Conservation (phyloP, 1,140 invertebrate species). For the Anastrepha obliqua region DNA sequence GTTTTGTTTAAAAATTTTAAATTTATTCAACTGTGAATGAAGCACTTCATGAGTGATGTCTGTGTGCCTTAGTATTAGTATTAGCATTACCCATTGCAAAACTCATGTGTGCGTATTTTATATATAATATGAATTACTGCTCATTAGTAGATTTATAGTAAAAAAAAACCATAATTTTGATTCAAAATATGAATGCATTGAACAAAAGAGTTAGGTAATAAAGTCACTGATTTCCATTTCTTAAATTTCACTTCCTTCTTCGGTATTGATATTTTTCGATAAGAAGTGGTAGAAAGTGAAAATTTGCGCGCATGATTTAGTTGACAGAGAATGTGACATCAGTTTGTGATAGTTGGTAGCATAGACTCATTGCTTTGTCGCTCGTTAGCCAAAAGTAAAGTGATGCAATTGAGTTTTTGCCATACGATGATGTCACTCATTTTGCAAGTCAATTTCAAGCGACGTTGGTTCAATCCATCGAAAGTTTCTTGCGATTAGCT, state of each 20-base stretch:
- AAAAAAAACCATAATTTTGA: neutral
- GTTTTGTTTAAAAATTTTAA: neutral
- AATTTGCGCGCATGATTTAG: neutral
- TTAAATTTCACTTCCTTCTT: conserved; percentile 21
- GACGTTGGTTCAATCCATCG: too few species aligned
- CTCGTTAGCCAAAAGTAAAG: neutral
- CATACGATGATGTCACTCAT: neutral
- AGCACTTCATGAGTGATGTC: too few species aligned
- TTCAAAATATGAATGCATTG: neutral
- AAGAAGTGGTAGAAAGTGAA: conserved; percentile 15
- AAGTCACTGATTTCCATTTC: neutral
- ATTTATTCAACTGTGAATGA: neutral
- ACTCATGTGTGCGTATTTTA: neutral
- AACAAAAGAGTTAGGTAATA: neutral
- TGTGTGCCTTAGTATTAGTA: neutral
- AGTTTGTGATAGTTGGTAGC: neutral
- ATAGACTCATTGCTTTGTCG: neutral
- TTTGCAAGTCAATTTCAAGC: too few species aligned
- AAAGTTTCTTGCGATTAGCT: too few species aligned
- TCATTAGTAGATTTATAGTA: neutral
- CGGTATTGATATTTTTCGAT: neutral
- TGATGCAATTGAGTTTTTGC: neutral
- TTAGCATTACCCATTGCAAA: neutral
- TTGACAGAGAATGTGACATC: neutral
- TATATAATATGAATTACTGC: neutral